Evolutionary conservation across 2,797 vertebrate genomes (phyloP).

Genomic region (Furcifer pardalis): DNA sequence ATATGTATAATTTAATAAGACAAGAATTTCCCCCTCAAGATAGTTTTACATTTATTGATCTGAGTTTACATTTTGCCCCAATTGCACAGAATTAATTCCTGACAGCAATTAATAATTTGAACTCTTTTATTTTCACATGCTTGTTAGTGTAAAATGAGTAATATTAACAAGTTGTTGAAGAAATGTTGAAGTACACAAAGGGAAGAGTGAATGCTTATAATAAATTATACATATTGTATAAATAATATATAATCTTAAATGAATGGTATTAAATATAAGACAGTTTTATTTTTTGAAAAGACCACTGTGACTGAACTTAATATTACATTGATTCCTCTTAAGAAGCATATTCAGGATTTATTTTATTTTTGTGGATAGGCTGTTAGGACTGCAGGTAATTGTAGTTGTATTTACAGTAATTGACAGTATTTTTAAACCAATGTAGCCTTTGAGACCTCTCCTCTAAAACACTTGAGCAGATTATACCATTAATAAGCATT

Average conservation of each 20-base stretch:
- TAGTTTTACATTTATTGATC: constrained; percentile 17
- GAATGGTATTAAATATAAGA: constrained; percentile 18
- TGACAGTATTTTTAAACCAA: not conserved
- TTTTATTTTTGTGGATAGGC: not conserved
- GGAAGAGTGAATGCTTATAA: constrained; percentile 33
- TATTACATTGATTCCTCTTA: not conserved
- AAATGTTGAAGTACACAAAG: constrained; percentile 32
- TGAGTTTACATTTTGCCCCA: constrained; percentile 28
- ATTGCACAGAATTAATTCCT: constrained; percentile 32
- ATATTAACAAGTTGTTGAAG: constrained; percentile 49
- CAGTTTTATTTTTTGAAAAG: constrained; percentile 38
- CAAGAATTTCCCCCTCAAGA: constrained; percentile 26
- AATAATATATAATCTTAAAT: constrained; percentile 52
- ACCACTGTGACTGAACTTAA: constrained; percentile 14
- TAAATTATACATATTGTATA: constrained; percentile 55
- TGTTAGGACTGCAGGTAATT: constrained; percentile 17
- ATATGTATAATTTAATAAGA: constrained; percentile 25
- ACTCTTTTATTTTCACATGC: constrained; percentile 39
- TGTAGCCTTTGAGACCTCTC: constrained; percentile 20
- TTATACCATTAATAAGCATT: not conserved
- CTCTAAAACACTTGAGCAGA: too few relatives aligned
- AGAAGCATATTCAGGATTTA: not conserved
- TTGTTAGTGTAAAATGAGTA: constrained; percentile 41
- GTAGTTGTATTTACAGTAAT: not conserved
- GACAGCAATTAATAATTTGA: constrained; percentile 23